Evolutionary conservation across 1,140 invertebrate species (phyloP).

Genomic region (Galendromus occidentalis): DNA sequence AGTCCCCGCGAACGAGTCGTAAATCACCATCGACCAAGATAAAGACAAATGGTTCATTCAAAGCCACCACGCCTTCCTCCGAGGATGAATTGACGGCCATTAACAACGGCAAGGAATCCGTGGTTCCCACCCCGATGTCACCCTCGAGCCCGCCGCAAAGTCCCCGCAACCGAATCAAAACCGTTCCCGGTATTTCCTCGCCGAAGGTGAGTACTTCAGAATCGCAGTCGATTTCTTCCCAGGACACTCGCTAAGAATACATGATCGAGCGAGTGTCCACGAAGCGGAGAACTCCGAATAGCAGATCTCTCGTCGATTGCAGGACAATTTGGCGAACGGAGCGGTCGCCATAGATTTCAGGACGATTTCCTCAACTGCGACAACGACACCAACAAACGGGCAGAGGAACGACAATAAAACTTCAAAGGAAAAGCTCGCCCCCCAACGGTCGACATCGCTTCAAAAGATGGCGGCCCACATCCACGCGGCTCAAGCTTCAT

Average conservation of each 20-base stretch:
- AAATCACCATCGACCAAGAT: slow-evolving; percentile 2
- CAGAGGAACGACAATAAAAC: no score
- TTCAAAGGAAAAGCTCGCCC: no score
- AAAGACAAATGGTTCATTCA: not conserved
- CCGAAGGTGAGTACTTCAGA: not conserved
- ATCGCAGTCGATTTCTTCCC: not conserved
- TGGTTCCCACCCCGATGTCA: not conserved
- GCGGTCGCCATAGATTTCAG: no score
- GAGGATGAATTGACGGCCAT: not conserved
- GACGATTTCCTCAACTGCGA: no score
- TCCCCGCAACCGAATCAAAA: not conserved
- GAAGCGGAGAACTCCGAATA: no score
- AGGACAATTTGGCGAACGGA: no score
- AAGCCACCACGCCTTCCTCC: not conserved
- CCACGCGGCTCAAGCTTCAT: not conserved
- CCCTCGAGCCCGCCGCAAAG: slow-evolving; percentile 1
- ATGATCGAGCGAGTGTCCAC: no score
- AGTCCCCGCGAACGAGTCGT: not conserved
- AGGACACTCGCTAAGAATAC: no score
- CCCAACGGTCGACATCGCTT: not conserved
- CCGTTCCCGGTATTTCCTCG: not conserved
- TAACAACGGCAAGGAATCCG: not conserved
- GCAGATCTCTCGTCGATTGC: no score
- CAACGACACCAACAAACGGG: no score
- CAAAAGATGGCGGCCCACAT: slow-evolving; percentile 6